These are phyloP conservation scores for Camptogramma bilineatum DNA, from an alignment of 2,888 invertebrate genomes.

Conservation along the genomic window DNA sequence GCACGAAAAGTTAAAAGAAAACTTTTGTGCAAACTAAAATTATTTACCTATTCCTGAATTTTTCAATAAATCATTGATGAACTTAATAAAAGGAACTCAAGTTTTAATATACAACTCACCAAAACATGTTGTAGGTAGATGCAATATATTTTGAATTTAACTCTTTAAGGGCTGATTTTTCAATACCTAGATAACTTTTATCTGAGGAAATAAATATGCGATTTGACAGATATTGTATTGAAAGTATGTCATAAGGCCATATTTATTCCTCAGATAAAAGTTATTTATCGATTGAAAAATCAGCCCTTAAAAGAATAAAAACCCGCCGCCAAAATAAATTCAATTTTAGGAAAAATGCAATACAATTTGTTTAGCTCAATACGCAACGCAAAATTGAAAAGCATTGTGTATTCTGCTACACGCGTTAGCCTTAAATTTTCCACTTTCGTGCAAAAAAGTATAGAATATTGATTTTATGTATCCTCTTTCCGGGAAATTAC, in stretches of 20 bases:
- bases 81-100: too few relatives aligned
- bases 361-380: constrained; percentile 37
- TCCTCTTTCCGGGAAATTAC: constrained; percentile 9
- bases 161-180: too few relatives aligned
- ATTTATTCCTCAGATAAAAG: too few relatives aligned
- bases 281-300: too few relatives aligned
- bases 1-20: constrained; percentile 51
- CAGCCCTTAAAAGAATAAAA: not conserved
- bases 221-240: too few relatives aligned
- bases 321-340: constrained; percentile 36
- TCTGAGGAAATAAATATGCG: too few relatives aligned
- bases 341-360: constrained; percentile 39
- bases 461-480: constrained; percentile 53
- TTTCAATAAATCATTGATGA: too few relatives aligned
- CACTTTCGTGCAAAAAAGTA: constrained; percentile 53
- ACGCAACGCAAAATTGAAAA: constrained; percentile 43
- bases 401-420: constrained; percentile 54
- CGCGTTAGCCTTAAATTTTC: constrained; percentile 49
- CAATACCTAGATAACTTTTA: too few relatives aligned
- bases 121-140: not conserved
- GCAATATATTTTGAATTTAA: too few relatives aligned
- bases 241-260: too few relatives aligned
- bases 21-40: constrained; percentile 14
- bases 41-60: not conserved
- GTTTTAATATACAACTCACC: not conserved